Evolutionary conservation across 2,888 invertebrate genomes (phyloP).

Genomic region (Latheticus oryzae): DNA sequence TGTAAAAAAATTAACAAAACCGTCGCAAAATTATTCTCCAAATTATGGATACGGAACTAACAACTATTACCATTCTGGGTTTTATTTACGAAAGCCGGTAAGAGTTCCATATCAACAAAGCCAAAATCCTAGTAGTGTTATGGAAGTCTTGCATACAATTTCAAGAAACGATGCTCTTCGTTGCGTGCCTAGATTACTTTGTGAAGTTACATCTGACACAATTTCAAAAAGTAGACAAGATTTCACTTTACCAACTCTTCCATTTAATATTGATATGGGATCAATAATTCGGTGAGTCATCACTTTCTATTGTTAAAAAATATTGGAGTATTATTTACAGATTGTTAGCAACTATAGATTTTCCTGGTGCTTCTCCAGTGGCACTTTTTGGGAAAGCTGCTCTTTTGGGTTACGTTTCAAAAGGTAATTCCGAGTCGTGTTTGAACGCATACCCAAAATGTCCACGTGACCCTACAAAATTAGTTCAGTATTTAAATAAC

Average conservation of each 20-base stretch:
- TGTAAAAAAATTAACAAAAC: constrained; percentile 36
- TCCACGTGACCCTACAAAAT: constrained; percentile 77
- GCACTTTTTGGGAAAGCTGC: constrained; percentile 81
- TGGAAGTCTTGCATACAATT: constrained; percentile 71
- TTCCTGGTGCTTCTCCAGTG: constrained; percentile 72
- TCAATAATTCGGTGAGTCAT: constrained; percentile 72
- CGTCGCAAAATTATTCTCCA: constrained; percentile 28
- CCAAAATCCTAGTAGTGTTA: constrained; percentile 46
- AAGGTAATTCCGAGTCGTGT: constrained; percentile 71
- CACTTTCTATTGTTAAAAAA: constrained; percentile 26
- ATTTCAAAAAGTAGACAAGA: constrained; percentile 55
- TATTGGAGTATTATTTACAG: constrained; percentile 67
- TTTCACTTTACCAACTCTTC: constrained; percentile 47
- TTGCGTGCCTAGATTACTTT: constrained; percentile 83
- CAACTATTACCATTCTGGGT: background rate
- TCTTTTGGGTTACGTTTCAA: constrained; percentile 78
- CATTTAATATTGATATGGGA: constrained; percentile 67
- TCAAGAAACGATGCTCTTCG: constrained; percentile 80
- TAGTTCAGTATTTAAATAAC: constrained; percentile 84
- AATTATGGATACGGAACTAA: constrained; percentile 35
- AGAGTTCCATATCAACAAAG: background rate
- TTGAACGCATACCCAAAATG: constrained; percentile 78
- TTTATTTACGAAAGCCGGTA: constrained; percentile 10
- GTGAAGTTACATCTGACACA: constrained; percentile 78
- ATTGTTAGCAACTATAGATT: constrained; percentile 70